Evolutionary conservation across 2,113 vertebrate species (phyloP).

Genomic region (Tyrannus savana): DNA sequence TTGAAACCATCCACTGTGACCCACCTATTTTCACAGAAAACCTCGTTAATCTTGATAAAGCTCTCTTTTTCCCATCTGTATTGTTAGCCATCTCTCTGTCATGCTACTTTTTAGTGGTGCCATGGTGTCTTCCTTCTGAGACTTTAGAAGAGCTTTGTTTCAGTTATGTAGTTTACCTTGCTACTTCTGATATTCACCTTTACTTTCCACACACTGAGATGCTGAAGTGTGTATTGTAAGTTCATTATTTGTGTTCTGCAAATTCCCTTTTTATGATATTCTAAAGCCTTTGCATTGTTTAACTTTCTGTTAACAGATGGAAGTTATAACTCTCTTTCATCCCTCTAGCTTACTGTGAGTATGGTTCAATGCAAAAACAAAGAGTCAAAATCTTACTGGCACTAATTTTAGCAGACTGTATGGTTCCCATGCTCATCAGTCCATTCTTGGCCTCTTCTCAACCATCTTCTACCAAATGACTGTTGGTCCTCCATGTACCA

Average conservation of each 20-base stretch:
- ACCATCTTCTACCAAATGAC: not conserved
- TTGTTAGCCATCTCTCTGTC: not conserved
- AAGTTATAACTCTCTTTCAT: not conserved
- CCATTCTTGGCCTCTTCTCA: not conserved
- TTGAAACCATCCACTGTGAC: not conserved
- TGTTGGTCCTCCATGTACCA: not conserved
- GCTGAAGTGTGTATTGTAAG: not conserved
- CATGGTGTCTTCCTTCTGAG: not conserved
- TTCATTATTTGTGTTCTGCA: not conserved
- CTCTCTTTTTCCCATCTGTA: not conserved
- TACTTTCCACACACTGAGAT: not conserved
- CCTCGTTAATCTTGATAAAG: not conserved
- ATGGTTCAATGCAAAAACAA: not conserved
- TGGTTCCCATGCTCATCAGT: not conserved
- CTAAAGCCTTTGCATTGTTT: not conserved
- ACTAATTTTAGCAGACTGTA: not conserved
- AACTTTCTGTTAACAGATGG: not conserved
- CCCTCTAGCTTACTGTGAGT: not conserved
- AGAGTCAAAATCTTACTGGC: accelerated
- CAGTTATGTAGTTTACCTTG: not conserved
- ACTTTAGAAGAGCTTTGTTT: not conserved
- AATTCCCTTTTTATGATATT: not conserved
- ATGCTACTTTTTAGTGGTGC: not conserved
- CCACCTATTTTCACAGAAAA: not conserved
- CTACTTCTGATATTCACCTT: not conserved